phyloP scores from a whole-genome alignment of 2,888 invertebrate genomes.

The Athalia rosae region DNA sequence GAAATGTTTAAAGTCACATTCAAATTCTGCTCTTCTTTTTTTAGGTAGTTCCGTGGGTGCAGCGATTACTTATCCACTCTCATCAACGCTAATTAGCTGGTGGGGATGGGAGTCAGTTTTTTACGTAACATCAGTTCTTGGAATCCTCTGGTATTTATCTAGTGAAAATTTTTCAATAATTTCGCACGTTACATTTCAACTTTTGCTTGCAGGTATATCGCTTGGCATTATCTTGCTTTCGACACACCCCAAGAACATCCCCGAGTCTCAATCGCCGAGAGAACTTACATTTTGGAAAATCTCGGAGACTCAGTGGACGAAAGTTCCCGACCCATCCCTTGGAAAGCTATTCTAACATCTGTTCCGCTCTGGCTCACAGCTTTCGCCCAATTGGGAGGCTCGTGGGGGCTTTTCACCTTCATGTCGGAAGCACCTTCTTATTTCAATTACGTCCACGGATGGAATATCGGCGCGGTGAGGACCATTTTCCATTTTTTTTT shows the following conservation, averaged over 20 bases:
- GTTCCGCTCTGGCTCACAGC: conserved; percentile 78
- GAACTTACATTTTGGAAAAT: conserved; percentile 77
- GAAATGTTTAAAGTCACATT: too few species aligned
- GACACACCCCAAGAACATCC: conserved; percentile 82
- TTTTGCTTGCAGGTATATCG: conserved; percentile 62
- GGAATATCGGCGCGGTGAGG: conserved; percentile 80
- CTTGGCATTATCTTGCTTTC: conserved; percentile 79
- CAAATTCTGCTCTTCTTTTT: conserved; percentile 48
- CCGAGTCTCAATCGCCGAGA: conserved; percentile 78
- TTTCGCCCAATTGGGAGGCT: conserved; percentile 80
- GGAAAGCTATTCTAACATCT: conserved; percentile 78
- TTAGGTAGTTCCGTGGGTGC: conserved; percentile 80
- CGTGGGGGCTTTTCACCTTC: conserved; percentile 82
- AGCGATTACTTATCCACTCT: conserved; percentile 82
- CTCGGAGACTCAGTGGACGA: conserved; percentile 68
- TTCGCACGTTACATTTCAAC: too few species aligned
- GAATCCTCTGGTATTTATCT: conserved; percentile 78
- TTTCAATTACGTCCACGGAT: conserved; percentile 81
- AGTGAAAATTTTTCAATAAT: not conserved
- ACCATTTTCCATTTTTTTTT: not conserved
- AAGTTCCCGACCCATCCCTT: conserved; percentile 75
- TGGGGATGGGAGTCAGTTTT: conserved; percentile 85
- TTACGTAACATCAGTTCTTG: conserved; percentile 79
- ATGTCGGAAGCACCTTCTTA: conserved; percentile 84
- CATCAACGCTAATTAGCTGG: conserved; percentile 80